Conservation (phyloP, 2,113 vertebrate species). For the Hassar affinis region DNA sequence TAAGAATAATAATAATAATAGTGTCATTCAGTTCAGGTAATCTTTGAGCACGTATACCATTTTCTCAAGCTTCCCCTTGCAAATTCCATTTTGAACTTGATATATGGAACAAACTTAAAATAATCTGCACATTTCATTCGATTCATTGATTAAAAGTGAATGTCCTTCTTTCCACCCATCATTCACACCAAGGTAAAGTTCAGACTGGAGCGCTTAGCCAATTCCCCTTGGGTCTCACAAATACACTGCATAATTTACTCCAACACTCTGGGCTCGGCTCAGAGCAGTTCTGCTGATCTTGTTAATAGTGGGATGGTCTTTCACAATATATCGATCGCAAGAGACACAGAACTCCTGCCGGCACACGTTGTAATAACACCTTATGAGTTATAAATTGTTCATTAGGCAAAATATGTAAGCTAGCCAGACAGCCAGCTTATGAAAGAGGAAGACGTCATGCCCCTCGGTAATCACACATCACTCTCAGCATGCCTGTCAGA, state of each 20-base stretch:
- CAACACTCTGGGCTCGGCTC: background rate
- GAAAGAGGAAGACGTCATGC: constrained; percentile 59
- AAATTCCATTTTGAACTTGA: constrained; percentile 31
- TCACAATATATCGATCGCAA: background rate
- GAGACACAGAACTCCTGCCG: background rate
- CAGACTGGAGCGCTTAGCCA: background rate
- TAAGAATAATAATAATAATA: background rate
- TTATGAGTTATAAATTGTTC: constrained; percentile 31
- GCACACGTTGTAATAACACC: constrained; percentile 31
- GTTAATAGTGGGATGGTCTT: background rate
- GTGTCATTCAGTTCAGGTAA: background rate
- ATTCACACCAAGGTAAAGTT: constrained; percentile 27
- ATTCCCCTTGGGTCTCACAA: constrained; percentile 16
- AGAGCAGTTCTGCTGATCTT: background rate
- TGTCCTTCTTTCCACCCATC: constrained; percentile 23
- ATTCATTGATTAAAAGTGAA: constrained; percentile 28
- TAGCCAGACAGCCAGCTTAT: constrained; percentile 59
- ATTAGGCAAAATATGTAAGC: constrained; percentile 17
- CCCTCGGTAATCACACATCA: constrained; percentile 29
- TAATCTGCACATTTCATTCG: constrained; percentile 45
- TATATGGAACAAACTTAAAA: constrained; percentile 53
- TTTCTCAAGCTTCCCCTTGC: constrained; percentile 36
- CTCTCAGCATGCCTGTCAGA: constrained; percentile 70
- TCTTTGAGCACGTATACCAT: constrained; percentile 31
- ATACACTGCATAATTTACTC: constrained; percentile 20